Percentiles rank a stretch among this genome's conserved stretches.
Conservation (phyloP, 1,140 invertebrate genomes). For the Littorina saxatilis region DNA sequence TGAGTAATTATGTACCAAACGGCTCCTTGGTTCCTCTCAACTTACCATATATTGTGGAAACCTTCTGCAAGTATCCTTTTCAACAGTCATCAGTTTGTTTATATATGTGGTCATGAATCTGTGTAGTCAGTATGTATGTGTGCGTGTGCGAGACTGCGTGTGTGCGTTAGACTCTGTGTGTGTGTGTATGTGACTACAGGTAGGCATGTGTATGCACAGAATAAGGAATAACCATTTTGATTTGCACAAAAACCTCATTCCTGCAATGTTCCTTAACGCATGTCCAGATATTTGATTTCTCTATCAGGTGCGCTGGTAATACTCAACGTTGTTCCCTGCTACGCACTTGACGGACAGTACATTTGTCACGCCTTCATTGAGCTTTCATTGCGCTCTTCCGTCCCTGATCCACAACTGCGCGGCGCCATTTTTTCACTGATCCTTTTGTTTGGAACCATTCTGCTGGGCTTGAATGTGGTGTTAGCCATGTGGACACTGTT, state of each 20-base stretch:
- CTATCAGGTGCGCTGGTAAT: conserved; percentile 93
- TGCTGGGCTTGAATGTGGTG: conserved; percentile 69
- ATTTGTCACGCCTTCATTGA: conserved; percentile 81
- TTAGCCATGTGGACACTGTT: conserved; percentile 74
- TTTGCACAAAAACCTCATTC: neutral
- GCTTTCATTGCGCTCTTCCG: conserved; percentile 69
- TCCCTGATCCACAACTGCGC: conserved; percentile 66
- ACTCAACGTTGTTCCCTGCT: conserved; percentile 95
- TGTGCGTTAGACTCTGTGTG: neutral
- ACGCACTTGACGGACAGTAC: conserved; percentile 93
- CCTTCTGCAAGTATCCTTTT: conserved; percentile 79
- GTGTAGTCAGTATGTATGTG: neutral
- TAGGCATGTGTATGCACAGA: neutral
- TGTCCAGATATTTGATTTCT: conserved; percentile 83
- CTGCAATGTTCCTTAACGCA: neutral
- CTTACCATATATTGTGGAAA: conserved; percentile 84
- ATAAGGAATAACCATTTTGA: neutral
- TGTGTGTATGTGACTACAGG: neutral
- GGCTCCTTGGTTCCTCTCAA: conserved; percentile 81
- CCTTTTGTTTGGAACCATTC: conserved; percentile 69
- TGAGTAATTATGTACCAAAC: conserved; percentile 90
- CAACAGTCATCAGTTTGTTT: neutral
- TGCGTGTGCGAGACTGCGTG: neutral
- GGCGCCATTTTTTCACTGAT: conserved; percentile 67
- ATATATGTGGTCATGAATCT: neutral